These are phyloP conservation scores for Apamea anceps DNA, from an alignment of 2,888 invertebrate species.

Conservation along the genomic window DNA sequence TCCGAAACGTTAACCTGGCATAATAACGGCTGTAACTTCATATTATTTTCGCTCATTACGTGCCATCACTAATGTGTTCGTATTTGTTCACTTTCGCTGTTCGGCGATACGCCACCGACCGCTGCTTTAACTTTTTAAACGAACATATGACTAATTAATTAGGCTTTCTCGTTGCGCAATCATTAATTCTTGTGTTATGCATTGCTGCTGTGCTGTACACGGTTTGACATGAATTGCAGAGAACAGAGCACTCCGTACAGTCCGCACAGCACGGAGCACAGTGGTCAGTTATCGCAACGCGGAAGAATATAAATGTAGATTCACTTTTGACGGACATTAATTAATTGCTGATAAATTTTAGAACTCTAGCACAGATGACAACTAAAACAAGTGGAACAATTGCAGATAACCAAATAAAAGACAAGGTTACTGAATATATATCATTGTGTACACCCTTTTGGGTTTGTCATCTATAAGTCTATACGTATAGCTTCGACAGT, in stretches of 20 bases:
- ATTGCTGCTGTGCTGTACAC: slow-evolving; percentile 45
- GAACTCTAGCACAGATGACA: slow-evolving; percentile 9
- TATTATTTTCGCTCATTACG: slow-evolving; percentile 48
- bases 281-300: slow-evolving; percentile 14
- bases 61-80: slow-evolving; percentile 51
- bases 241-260: slow-evolving; percentile 20
- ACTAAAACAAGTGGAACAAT: slow-evolving; percentile 4
- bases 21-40: slow-evolving; percentile 34
- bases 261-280: not conserved
- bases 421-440: not conserved
- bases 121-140: slow-evolving; percentile 54
- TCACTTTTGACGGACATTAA: slow-evolving; percentile 26
- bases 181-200: slow-evolving; percentile 48
- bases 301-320: slow-evolving; percentile 27
- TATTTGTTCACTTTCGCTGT: slow-evolving; percentile 66
- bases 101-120: slow-evolving; percentile 55
- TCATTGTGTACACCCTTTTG: too few species aligned
- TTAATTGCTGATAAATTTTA: slow-evolving; percentile 27
- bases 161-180: slow-evolving; percentile 67
- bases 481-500: not conserved
- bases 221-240: slow-evolving; percentile 23
- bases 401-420: not conserved
- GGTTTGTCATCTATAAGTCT: not conserved
- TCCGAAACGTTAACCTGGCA: slow-evolving; percentile 46
- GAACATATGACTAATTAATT: slow-evolving; percentile 67